Conservation (phyloP, 2,113 vertebrate genomes). For the Leiothrix lutea region DNA sequence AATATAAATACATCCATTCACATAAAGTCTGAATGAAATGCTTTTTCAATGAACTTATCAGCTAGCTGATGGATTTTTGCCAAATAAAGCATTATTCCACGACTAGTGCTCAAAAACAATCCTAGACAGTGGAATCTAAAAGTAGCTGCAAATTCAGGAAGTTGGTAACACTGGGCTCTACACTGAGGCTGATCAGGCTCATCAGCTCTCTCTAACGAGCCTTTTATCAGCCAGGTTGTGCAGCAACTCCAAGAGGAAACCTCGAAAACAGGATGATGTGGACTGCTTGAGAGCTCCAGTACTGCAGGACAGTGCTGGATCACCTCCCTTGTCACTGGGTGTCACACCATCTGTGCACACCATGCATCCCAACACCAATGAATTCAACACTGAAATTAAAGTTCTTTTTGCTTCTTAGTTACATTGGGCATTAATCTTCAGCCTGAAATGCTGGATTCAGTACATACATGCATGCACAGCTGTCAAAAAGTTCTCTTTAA, state of each 20-base stretch:
- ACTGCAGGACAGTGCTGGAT: not conserved
- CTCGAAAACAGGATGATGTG: not conserved
- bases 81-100: not conserved
- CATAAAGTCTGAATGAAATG: not conserved
- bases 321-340: not conserved
- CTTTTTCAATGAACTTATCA: not conserved
- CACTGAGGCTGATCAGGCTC: not conserved
- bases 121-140: not conserved
- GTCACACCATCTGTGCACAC: rapidly evolving
- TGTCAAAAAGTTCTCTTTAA: not conserved
- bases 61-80: not conserved
- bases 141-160: not conserved
- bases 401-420: not conserved
- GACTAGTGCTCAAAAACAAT: not conserved
- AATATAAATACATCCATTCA: not conserved
- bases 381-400: not conserved
- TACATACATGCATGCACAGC: not conserved
- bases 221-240: not conserved
- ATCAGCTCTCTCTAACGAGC: not conserved
- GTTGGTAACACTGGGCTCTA: not conserved
- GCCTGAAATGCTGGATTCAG: not conserved
- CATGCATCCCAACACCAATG: not conserved
- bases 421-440: not conserved
- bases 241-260: not conserved
- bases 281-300: not conserved